phyloP scores from a whole-genome alignment of 2,113 vertebrate genomes.

The Butastur rufipennis region DNA sequence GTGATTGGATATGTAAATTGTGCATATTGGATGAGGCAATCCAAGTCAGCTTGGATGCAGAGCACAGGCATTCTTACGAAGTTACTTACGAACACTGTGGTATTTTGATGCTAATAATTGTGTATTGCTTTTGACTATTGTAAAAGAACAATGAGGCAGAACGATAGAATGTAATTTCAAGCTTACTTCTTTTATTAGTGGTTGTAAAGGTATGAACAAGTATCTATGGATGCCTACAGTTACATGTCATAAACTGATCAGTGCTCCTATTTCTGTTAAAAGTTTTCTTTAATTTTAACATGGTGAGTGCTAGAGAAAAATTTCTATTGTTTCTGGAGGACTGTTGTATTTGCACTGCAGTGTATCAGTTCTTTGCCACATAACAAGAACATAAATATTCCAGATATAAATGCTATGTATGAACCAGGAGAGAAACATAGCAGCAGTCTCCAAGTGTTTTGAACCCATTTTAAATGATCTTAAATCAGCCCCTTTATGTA shows the following conservation, averaged over 20 bases:
- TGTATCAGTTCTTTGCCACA: neutral
- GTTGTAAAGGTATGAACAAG: neutral
- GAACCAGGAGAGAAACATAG: neutral
- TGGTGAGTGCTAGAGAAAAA: neutral
- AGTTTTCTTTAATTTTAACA: neutral
- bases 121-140: neutral
- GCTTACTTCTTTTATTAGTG: neutral
- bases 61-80: neutral
- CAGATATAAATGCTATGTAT: neutral
- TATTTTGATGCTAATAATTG: neutral
- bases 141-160: neutral
- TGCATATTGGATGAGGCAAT: neutral
- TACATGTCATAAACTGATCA: neutral
- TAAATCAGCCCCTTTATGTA: neutral
- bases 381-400: neutral
- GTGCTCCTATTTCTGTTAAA: neutral
- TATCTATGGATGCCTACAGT: neutral
- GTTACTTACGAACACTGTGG: neutral
- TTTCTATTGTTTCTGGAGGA: neutral
- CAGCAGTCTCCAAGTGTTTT: neutral
- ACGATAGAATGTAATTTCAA: neutral
- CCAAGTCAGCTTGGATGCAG: neutral
- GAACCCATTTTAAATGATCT: neutral
- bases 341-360: neutral
- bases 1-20: neutral